Conservation (phyloP, 2,888 invertebrate genomes). For the Mesoligia furuncula region DNA sequence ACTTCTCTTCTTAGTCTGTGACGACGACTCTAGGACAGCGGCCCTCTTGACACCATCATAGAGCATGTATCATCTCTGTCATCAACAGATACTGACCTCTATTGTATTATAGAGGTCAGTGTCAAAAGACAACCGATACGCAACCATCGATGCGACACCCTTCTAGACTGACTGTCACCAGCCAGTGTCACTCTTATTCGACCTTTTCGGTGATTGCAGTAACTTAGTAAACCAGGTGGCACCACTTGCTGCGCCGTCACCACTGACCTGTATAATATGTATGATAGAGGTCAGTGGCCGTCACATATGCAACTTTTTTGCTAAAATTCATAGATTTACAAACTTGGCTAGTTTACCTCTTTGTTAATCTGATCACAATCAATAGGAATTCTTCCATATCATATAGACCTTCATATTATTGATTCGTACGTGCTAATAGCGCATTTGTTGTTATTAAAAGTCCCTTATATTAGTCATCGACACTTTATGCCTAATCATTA, state of each 20-base stretch:
- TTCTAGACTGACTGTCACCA: not conserved
- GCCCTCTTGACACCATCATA: not conserved
- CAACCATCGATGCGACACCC: not conserved
- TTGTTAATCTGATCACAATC: constrained; percentile 30
- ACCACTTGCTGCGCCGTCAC: not conserved
- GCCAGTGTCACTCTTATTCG: not conserved
- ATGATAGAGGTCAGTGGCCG: no score
- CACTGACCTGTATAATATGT: no score
- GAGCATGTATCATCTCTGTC: not conserved
- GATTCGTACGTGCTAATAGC: constrained; percentile 55
- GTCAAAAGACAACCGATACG: not conserved
- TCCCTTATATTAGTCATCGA: constrained; percentile 54
- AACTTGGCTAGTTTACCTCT: constrained; percentile 11
- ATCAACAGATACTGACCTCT: no score
- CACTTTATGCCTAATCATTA: constrained; percentile 43
- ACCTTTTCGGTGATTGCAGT: not conserved
- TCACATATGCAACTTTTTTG: not conserved
- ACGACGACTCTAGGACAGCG: not conserved
- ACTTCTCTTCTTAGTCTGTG: no score
- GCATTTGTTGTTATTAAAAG: constrained; percentile 54
- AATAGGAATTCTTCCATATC: constrained; percentile 21
- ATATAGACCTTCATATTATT: constrained; percentile 28
- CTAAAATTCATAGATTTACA: not conserved
- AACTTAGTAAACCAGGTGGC: no score
- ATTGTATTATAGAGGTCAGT: no score